Conservation (phyloP, 2,888 invertebrate species). For the Mesochorus sp. region DNA sequence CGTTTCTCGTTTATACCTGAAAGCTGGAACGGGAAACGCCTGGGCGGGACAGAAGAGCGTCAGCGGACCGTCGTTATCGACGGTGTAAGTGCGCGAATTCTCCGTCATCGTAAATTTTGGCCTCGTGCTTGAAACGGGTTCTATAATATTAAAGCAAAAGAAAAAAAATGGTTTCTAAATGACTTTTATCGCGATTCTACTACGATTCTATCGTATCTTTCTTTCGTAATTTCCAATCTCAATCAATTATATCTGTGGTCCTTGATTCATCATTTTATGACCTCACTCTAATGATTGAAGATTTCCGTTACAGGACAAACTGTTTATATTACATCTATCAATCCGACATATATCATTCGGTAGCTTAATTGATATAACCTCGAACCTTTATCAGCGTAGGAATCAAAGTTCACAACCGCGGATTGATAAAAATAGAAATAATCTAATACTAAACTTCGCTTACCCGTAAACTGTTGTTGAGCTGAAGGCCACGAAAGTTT, state of each 20-base stretch:
- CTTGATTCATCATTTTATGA: not conserved
- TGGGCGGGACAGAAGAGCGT: slow-evolving; percentile 90
- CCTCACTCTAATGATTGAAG: not conserved
- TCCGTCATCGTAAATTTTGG: slow-evolving; percentile 83
- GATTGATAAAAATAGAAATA: not conserved
- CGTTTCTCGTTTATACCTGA: slow-evolving; percentile 87
- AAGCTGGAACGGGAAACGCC: slow-evolving; percentile 88
- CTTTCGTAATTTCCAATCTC: not conserved
- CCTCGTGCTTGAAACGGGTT: slow-evolving; percentile 88
- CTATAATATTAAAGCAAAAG: slow-evolving; percentile 79
- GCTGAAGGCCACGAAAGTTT: slow-evolving; percentile 19
- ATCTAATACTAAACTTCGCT: slow-evolving; percentile 32
- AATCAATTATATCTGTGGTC: not conserved
- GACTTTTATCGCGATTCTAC: not conserved
- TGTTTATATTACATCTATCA: no score
- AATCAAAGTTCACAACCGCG: slow-evolving; percentile 6
- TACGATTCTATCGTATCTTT: not conserved
- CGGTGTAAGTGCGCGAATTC: slow-evolving; percentile 80
- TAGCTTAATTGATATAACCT: slow-evolving; percentile 4
- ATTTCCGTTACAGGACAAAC: no score
- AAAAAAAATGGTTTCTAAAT: slow-evolving; percentile 43
- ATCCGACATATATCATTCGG: no score
- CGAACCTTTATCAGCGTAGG: slow-evolving; percentile 13
- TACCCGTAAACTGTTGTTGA: slow-evolving; percentile 8
- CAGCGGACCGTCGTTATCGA: slow-evolving; percentile 78